phyloP scores from a whole-genome alignment of 2,113 vertebrate genomes.

The Silurus meridionalis region DNA sequence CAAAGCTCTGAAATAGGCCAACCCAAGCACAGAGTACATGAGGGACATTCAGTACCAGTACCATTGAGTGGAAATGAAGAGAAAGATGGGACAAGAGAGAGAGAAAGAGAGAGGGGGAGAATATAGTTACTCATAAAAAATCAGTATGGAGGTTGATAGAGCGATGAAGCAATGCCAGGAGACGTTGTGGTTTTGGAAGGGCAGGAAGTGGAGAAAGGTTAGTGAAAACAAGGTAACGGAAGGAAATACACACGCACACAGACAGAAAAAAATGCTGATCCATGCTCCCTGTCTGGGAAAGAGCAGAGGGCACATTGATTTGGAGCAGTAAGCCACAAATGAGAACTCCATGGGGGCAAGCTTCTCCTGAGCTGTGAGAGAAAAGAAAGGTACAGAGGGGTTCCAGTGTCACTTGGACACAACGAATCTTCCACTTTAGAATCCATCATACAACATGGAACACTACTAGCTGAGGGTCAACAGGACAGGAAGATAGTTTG shows the following conservation, averaged over 20 bases:
- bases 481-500: slow-evolving; percentile 24
- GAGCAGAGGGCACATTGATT: slow-evolving; percentile 76
- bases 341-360: slow-evolving; percentile 75
- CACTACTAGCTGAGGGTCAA: slow-evolving; percentile 51
- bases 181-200: slow-evolving; percentile 62
- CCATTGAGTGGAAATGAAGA: slow-evolving; percentile 13
- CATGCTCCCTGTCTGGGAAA: slow-evolving; percentile 64
- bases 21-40: slow-evolving; percentile 53
- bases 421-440: slow-evolving; percentile 33
- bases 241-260: slow-evolving; percentile 44
- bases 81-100: slow-evolving; percentile 1
- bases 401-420: slow-evolving; percentile 54
- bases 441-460: slow-evolving; percentile 20
- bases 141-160: slow-evolving; percentile 18
- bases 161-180: slow-evolving; percentile 36
- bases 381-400: slow-evolving; percentile 50
- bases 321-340: slow-evolving; percentile 72
- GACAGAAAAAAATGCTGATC: slow-evolving; percentile 67
- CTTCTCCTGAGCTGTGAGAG: slow-evolving; percentile 53
- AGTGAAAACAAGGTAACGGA: slow-evolving; percentile 59
- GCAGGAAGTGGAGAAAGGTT: slow-evolving; percentile 60
- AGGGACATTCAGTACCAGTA: slow-evolving; percentile 50
- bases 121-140: slow-evolving; percentile 27
- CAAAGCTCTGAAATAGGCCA: slow-evolving; percentile 51
- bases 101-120: slow-evolving; percentile 16